These are phyloP conservation scores for Pristis pectinata DNA, from an alignment of 2,797 vertebrate species.

Conservation along the genomic window DNA sequence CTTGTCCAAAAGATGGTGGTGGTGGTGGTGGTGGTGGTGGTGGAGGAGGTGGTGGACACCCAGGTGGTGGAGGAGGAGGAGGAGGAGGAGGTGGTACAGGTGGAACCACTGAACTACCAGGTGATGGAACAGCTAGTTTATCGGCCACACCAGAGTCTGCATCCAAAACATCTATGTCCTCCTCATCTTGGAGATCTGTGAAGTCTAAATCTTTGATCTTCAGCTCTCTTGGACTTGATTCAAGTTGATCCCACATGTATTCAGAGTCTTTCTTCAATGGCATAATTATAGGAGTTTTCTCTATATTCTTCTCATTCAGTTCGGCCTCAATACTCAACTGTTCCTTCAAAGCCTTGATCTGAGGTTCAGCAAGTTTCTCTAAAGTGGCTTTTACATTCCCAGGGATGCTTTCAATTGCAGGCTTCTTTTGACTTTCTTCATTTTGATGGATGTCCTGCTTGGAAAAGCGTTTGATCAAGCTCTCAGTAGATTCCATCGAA, in stretches of 20 bases:
- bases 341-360: conserved; percentile 49
- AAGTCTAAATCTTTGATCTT: conserved; percentile 92
- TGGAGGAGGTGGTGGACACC: conserved; percentile 47
- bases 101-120: background rate
- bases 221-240: conserved; percentile 57
- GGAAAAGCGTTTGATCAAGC: conserved; percentile 39
- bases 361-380: conserved; percentile 54
- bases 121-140: background rate
- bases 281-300: conserved; percentile 56
- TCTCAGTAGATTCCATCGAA: conserved; percentile 37
- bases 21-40: conserved; percentile 48
- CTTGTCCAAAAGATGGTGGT: conserved; percentile 38
- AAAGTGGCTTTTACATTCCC: conserved; percentile 52
- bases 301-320: conserved; percentile 58
- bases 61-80: conserved; percentile 43
- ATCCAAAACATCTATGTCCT: conserved; percentile 80
- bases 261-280: conserved; percentile 56
- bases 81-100: conserved; percentile 37
- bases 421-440: conserved; percentile 49
- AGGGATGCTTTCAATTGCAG: conserved; percentile 55
- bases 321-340: conserved; percentile 71
- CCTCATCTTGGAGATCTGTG: conserved; percentile 86
- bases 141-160: conserved; percentile 47
- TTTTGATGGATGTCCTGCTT: conserved; percentile 36
- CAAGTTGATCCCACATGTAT: conserved; percentile 60